phyloP scores from a whole-genome alignment of 53 echinoderm and acorn worm genomes.

The Zoroaster sp. region DNA sequence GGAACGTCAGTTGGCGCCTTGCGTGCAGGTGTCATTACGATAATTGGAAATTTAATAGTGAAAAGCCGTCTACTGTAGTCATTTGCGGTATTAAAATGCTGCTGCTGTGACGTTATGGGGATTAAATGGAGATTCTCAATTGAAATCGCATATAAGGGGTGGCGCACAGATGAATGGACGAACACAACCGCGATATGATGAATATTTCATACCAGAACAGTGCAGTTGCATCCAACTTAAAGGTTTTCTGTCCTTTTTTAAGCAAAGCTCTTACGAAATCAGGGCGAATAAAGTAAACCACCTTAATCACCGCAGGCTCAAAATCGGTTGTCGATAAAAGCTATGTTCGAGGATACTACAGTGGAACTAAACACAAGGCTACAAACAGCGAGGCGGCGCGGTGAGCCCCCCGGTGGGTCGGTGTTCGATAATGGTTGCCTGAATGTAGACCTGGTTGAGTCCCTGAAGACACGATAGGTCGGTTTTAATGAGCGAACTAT shows the following conservation, averaged over 20 bases:
- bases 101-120: background rate
- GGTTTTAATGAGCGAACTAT: slow-evolving; percentile 8
- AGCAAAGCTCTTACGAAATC: slow-evolving; percentile 10
- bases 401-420: slow-evolving; percentile 1
- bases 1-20: background rate
- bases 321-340: slow-evolving; percentile 29
- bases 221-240: background rate
- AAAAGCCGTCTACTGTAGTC: background rate
- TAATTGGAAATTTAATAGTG: slow-evolving; percentile 33
- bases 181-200: background rate
- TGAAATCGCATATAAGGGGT: background rate
- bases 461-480: background rate
- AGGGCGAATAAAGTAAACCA: slow-evolving; percentile 43
- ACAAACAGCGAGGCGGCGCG: background rate
- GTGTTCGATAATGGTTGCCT: slow-evolving; percentile 14
- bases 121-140: background rate
- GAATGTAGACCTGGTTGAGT: background rate
- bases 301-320: slow-evolving; percentile 15
- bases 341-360: slow-evolving; percentile 7
- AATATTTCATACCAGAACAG: slow-evolving; percentile 6
- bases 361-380: background rate
- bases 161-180: background rate
- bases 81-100: background rate
- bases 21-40: slow-evolving; percentile 30
- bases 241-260: background rate